Evolutionary conservation across 2,797 vertebrate genomes (phyloP).

Genomic region (Manis pentadactyla): DNA sequence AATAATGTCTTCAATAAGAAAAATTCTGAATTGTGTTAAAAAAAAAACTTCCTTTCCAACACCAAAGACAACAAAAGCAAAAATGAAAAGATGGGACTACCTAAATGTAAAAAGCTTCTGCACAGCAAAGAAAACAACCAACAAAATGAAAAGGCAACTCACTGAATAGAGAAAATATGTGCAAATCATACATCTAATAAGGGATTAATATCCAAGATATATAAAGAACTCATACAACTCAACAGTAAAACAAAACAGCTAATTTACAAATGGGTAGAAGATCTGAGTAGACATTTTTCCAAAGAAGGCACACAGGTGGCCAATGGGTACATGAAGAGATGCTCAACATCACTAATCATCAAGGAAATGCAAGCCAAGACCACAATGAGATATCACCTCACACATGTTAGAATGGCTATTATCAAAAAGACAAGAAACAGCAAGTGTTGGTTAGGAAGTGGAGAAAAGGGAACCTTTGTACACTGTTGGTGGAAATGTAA

Average conservation of each 20-base stretch:
- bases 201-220: neutral
- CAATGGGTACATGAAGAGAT: neutral
- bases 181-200: neutral
- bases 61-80: neutral
- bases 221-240: neutral
- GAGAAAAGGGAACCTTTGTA: neutral
- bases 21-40: neutral
- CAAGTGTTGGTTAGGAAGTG: neutral
- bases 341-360: neutral
- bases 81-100: neutral
- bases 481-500: neutral
- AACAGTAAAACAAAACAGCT: neutral
- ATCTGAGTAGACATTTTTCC: neutral
- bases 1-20: neutral
- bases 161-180: neutral
- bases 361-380: neutral
- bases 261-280: neutral
- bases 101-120: neutral
- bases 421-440: neutral
- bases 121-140: neutral
- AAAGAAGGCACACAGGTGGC: neutral
- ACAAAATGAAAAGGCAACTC: neutral
- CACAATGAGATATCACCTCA: neutral
- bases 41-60: slow-evolving; percentile 10
- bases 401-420: neutral